Conservation (phyloP, 2,113 vertebrate species). For the Alexandromys fortis region DNA sequence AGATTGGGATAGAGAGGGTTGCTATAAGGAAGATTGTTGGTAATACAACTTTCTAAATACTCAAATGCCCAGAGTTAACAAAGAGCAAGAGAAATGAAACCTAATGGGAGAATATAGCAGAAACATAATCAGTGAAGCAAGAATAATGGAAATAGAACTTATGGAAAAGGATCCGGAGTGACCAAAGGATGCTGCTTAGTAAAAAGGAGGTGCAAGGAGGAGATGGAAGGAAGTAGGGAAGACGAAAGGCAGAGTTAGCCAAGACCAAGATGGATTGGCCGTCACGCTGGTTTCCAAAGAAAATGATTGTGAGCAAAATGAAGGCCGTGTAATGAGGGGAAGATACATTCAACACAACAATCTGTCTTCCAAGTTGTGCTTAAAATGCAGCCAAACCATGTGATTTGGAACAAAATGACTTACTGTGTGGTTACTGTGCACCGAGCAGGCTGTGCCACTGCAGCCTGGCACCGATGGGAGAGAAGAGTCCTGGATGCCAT, state of each 20-base stretch:
- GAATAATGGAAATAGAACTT: neutral
- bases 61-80: neutral
- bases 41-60: neutral
- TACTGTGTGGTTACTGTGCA: neutral
- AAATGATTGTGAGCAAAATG: slow-evolving; percentile 32
- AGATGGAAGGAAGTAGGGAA: too few relatives aligned
- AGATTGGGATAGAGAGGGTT: neutral
- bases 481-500: neutral
- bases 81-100: neutral
- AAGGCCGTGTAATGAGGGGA: neutral
- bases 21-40: neutral
- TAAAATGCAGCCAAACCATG: neutral
- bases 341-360: neutral
- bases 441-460: neutral
- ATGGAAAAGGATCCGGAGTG: neutral
- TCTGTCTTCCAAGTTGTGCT: slow-evolving; percentile 38
- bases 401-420: slow-evolving; percentile 29
- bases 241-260: neutral
- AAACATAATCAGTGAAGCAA: neutral
- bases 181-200: neutral
- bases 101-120: neutral
- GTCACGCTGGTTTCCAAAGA: neutral
- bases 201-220: too few relatives aligned
- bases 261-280: neutral
- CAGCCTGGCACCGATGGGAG: neutral